A percentile compares a stretch with the other conserved stretches of the same genome.
Conservation (phyloP, 2,797 vertebrate species). For the Botia almorhae region DNA sequence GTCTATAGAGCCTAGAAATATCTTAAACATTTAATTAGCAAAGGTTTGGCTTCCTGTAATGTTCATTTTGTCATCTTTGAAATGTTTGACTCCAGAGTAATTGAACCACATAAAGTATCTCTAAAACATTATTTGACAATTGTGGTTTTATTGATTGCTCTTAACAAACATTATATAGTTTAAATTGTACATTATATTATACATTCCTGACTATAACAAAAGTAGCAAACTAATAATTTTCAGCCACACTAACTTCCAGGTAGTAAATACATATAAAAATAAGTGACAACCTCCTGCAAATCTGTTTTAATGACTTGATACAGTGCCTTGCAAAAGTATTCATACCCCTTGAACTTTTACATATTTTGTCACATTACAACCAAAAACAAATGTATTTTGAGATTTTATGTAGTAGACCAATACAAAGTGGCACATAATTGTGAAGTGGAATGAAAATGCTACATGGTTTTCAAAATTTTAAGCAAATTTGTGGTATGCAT, state of each 20-base stretch:
- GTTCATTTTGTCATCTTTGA: constrained; percentile 27
- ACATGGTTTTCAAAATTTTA: no score
- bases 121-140: neutral
- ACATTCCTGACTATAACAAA: neutral
- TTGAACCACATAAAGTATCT: constrained; percentile 30
- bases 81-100: constrained; percentile 3
- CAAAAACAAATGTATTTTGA: no score
- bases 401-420: no score
- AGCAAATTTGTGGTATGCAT: no score
- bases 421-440: no score
- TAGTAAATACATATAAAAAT: no score
- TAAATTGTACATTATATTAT: neutral
- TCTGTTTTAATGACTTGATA: no score
- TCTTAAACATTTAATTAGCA: neutral
- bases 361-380: no score
- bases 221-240: neutral
- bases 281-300: no score
- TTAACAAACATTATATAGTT: neutral
- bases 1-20: constrained; percentile 1
- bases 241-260: neutral
- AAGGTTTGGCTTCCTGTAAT: constrained; percentile 1
- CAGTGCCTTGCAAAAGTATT: no score
- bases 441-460: no score
- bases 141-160: neutral
- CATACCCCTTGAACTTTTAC: no score